phyloP scores from a whole-genome alignment of 2,113 vertebrate species.

The Furnarius figulus region DNA sequence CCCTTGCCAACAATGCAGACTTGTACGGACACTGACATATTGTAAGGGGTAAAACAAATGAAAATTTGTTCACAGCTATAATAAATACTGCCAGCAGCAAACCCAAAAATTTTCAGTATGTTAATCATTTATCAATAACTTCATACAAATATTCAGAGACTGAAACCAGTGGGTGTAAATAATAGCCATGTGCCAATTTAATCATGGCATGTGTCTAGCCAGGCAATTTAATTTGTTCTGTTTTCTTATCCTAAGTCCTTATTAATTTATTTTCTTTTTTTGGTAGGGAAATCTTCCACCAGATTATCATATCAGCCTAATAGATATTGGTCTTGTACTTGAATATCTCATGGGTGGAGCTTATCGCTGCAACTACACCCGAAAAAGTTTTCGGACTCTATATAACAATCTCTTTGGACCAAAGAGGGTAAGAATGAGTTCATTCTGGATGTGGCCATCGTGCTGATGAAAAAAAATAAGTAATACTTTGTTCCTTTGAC shows the following conservation, averaged over 20 bases:
- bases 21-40: background rate
- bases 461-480: background rate
- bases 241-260: background rate
- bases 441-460: background rate
- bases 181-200: background rate
- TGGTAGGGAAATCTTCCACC: conserved; percentile 94
- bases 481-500: background rate
- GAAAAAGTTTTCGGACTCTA: conserved; percentile 93
- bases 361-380: conserved; percentile 95
- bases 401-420: conserved; percentile 97
- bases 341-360: conserved; percentile 98
- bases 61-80: background rate
- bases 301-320: conserved; percentile 97
- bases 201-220: background rate
- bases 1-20: background rate
- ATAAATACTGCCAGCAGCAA: background rate
- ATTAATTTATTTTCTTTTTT: background rate
- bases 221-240: background rate
- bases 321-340: conserved; percentile 95
- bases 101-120: background rate
- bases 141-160: background rate
- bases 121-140: background rate
- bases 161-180: background rate
- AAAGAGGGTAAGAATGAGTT: conserved; percentile 85
- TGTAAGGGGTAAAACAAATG: background rate